Evolutionary conservation across 2,797 vertebrate genomes (phyloP).

Genomic region (Myripristis jacobus): DNA sequence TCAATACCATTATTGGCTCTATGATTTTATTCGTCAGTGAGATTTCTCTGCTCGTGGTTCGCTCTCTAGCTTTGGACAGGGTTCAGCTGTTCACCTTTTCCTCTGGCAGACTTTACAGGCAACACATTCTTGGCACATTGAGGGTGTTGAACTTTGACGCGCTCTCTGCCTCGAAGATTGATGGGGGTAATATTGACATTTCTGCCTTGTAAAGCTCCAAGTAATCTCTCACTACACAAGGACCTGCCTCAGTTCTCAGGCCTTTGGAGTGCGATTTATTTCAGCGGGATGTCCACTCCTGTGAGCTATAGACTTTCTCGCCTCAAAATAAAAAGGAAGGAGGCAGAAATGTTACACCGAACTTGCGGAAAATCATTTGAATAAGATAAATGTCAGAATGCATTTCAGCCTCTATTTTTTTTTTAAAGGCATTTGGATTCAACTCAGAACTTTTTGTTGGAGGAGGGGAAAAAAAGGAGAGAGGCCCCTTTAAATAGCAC

Average conservation of each 20-base stretch:
- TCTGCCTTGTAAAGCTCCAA: slow-evolving; percentile 56
- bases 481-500: neutral
- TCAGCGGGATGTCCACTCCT: slow-evolving; percentile 14
- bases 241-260: slow-evolving; percentile 42
- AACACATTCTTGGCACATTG: slow-evolving; percentile 56
- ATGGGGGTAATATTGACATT: slow-evolving; percentile 65
- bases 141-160: slow-evolving; percentile 54
- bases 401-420: slow-evolving; percentile 3
- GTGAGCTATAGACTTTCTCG: slow-evolving; percentile 6
- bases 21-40: slow-evolving; percentile 7
- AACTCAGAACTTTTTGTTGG: neutral
- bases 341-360: neutral
- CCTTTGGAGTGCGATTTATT: slow-evolving; percentile 32
- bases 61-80: neutral
- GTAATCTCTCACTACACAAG: slow-evolving; percentile 54
- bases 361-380: neutral
- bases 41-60: slow-evolving; percentile 7
- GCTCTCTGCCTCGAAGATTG: slow-evolving; percentile 50
- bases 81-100: slow-evolving; percentile 17
- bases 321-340: neutral
- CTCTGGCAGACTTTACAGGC: slow-evolving; percentile 22
- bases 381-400: neutral
- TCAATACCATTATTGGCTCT: neutral
- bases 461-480: neutral
- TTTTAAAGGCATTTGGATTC: neutral